Conservation (phyloP, 92 coral and sea anemone species). For the Anthopleura xanthogrammica region DNA sequence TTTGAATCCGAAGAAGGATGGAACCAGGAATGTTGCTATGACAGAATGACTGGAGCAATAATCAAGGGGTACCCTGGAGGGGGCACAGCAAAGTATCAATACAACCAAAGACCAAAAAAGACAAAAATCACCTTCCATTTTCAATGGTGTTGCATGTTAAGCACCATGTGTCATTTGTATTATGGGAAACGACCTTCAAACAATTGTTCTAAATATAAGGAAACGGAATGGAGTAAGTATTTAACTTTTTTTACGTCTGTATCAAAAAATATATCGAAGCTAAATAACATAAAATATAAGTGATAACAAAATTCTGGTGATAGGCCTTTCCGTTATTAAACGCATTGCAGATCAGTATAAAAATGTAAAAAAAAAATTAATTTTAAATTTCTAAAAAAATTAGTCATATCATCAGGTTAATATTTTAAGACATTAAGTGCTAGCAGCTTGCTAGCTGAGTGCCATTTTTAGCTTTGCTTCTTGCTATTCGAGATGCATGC, state of each 20-base stretch:
- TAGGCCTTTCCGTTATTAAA: too few relatives aligned
- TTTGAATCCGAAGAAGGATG: slow-evolving; percentile 11
- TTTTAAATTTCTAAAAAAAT: too few relatives aligned
- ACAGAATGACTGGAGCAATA: slow-evolving; percentile 9
- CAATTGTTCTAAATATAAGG: slow-evolving; percentile 3
- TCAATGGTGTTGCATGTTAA: neutral
- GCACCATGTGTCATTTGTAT: neutral
- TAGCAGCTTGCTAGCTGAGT: too few relatives aligned
- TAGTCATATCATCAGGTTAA: too few relatives aligned
- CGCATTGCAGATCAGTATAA: too few relatives aligned
- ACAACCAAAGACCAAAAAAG: neutral
- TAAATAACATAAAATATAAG: too few relatives aligned
- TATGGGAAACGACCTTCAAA: slow-evolving; percentile 23
- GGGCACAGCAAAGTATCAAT: neutral
- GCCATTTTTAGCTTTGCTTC: too few relatives aligned
- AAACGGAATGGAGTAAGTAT: slow-evolving; percentile 3
- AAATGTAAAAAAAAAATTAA: too few relatives aligned
- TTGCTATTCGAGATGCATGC: too few relatives aligned
- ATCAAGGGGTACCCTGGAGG: slow-evolving; percentile 22
- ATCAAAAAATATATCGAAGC: neutral
- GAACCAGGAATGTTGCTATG: slow-evolving; percentile 23
- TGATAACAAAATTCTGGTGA: too few relatives aligned
- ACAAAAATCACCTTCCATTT: neutral
- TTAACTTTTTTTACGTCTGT: neutral
- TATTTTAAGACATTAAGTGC: too few relatives aligned